Evolutionary conservation across 2,113 vertebrate genomes (phyloP).

Genomic region (Telmatochromis sp.): DNA sequence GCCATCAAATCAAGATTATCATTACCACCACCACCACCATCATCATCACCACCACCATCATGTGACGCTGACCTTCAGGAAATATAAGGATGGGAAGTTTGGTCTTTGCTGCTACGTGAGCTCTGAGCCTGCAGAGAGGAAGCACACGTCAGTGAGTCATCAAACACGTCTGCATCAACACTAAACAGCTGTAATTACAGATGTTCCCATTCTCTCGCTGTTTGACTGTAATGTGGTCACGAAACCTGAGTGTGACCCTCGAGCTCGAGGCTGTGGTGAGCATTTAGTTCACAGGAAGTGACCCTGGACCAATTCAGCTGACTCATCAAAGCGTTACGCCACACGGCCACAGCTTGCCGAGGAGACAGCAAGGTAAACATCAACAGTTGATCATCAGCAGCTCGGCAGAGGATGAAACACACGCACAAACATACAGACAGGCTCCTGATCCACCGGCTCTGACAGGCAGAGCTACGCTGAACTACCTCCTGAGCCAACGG

Average conservation of each 20-base stretch:
- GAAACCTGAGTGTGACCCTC: neutral
- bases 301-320: neutral
- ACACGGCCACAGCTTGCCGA: neutral
- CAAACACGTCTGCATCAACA: neutral
- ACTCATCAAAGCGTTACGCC: neutral
- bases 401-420: neutral
- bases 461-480: neutral
- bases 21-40: neutral
- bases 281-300: neutral
- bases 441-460: neutral
- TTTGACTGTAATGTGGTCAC: neutral
- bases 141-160: neutral
- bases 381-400: neutral
- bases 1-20: neutral
- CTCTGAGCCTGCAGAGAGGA: constrained; percentile 72
- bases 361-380: neutral
- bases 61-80: constrained; percentile 83
- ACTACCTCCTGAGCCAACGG: neutral
- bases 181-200: neutral
- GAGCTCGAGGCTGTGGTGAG: neutral
- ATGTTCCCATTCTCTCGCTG: neutral
- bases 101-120: constrained; percentile 82
- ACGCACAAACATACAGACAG: neutral
- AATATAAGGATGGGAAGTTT: constrained; percentile 96
- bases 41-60: neutral